A percentile compares a stretch with the other conserved stretches of the same genome.
Conservation (phyloP, 2,797 vertebrate genomes). For the Cheirogaleus major region DNA sequence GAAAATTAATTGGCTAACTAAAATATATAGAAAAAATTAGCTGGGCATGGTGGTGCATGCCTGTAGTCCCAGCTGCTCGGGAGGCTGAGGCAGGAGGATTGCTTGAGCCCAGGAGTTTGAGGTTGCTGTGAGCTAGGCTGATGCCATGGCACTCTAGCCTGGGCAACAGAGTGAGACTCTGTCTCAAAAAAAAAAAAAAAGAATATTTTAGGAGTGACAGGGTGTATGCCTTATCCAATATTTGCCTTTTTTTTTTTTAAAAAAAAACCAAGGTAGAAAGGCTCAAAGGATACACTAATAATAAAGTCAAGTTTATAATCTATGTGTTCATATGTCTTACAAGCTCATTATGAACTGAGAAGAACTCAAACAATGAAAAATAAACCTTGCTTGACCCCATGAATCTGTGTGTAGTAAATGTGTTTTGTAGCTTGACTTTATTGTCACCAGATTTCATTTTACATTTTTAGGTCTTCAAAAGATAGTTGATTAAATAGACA, state of each 20-base stretch:
- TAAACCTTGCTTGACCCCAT: conserved; percentile 30
- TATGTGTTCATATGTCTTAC: conserved; percentile 37
- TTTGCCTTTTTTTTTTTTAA: background rate
- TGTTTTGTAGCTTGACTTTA: conserved; percentile 63
- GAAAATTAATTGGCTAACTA: too few species aligned
- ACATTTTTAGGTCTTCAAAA: conserved; percentile 64
- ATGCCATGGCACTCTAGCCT: too few species aligned
- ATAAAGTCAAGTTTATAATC: conserved; percentile 58
- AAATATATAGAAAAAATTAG: too few species aligned
- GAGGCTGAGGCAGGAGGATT: too few species aligned
- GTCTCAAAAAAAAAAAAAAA: too few species aligned
- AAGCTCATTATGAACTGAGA: conserved; percentile 15
- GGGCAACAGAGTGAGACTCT: too few species aligned
- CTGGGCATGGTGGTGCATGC: too few species aligned
- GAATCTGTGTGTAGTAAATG: conserved; percentile 40
- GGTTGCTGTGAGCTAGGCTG: too few species aligned
- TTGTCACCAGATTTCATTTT: conserved; percentile 58
- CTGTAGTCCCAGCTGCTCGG: too few species aligned
- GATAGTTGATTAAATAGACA: conserved; percentile 74
- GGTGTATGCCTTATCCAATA: background rate
- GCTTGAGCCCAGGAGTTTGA: too few species aligned
- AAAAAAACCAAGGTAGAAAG: background rate
- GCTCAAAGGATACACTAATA: background rate
- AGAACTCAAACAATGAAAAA: conserved; percentile 56
- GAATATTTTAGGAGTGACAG: background rate